A percentile compares a stretch with the other conserved stretches of the same genome.
phyloP scores from a whole-genome alignment of 64 coral and sea anemone species.

The Catalaphyllia jardinei region DNA sequence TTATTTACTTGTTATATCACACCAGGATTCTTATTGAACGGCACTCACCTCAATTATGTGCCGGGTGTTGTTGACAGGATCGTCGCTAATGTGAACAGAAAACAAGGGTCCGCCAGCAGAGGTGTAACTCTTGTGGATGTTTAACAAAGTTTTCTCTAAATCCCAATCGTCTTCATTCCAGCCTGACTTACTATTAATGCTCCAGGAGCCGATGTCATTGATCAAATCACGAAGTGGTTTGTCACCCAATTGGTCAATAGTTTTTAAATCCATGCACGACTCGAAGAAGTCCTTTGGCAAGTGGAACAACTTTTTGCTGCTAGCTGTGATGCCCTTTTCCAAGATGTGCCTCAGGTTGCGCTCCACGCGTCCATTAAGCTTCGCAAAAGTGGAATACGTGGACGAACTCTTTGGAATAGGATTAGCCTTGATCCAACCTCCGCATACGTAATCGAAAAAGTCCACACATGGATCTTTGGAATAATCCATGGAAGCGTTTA shows the following conservation, averaged over 20 bases:
- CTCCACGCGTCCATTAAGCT: constrained; percentile 84
- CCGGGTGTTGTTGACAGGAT: constrained; percentile 87
- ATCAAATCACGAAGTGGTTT: constrained; percentile 76
- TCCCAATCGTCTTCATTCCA: constrained; percentile 89
- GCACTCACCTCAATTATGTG: constrained; percentile 97
- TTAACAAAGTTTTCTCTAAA: constrained; percentile 54
- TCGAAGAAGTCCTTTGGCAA: constrained; percentile 77
- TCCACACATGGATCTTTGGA: constrained; percentile 79
- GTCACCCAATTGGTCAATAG: constrained; percentile 65
- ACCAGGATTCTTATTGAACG: not conserved
- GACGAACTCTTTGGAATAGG: constrained; percentile 91
- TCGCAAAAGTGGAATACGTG: constrained; percentile 90
- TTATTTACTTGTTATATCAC: not conserved
- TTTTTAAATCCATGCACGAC: constrained; percentile 87
- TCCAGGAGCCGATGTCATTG: constrained; percentile 77
- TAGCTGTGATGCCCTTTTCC: constrained; percentile 51
- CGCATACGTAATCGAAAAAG: constrained; percentile 88
- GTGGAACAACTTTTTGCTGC: constrained; percentile 54
- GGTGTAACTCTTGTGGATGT: constrained; percentile 83
- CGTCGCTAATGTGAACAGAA: constrained; percentile 92
- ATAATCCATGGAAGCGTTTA: constrained; percentile 67
- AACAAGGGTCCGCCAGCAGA: constrained; percentile 96
- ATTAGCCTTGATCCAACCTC: constrained; percentile 78
- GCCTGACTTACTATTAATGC: constrained; percentile 38
- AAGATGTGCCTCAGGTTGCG: constrained; percentile 70